Percentiles rank a stretch among this genome's conserved stretches.
phyloP scores from a whole-genome alignment of 1,140 invertebrate species.

The Drosophila carrolli region DNA sequence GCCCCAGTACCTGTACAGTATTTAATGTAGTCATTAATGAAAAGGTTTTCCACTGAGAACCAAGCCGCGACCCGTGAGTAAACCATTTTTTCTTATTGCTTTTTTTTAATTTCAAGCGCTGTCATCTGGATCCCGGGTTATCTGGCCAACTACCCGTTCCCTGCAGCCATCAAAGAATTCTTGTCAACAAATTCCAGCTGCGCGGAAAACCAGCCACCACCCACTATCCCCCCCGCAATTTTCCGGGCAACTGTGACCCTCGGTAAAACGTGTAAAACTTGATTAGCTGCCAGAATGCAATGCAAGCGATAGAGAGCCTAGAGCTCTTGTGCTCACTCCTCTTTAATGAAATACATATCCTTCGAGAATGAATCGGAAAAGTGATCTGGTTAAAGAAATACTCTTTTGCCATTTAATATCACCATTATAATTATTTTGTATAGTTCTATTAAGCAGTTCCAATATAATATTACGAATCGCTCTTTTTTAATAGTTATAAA shows the following conservation, averaged over 20 bases:
- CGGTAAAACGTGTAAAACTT: conserved; percentile 41
- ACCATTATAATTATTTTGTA: too few relatives aligned
- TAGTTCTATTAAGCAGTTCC: too few relatives aligned
- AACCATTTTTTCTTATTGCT: neutral
- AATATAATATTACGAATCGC: too few relatives aligned
- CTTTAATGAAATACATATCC: neutral
- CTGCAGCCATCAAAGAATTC: conserved; percentile 22
- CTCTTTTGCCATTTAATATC: too few relatives aligned
- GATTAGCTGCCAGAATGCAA: conserved; percentile 44
- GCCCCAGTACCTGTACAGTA: neutral
- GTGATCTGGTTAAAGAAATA: neutral
- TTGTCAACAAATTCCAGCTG: conserved; percentile 43
- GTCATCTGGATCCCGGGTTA: neutral
- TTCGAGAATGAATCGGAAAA: neutral
- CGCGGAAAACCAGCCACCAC: neutral
- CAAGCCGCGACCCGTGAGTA: neutral
- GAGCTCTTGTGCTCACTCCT: neutral
- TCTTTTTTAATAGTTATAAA: too few relatives aligned
- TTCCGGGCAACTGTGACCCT: neutral
- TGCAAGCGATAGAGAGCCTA: conserved; percentile 5
- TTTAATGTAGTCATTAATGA: neutral
- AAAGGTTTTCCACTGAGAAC: neutral
- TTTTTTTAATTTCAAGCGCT: conserved; percentile 5
- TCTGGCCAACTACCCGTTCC: neutral
- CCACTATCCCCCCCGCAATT: neutral